Percentiles rank a stretch among this genome's conserved stretches.
Conservation (phyloP, 2,113 vertebrate species). For the Limnothrissa miodon region DNA sequence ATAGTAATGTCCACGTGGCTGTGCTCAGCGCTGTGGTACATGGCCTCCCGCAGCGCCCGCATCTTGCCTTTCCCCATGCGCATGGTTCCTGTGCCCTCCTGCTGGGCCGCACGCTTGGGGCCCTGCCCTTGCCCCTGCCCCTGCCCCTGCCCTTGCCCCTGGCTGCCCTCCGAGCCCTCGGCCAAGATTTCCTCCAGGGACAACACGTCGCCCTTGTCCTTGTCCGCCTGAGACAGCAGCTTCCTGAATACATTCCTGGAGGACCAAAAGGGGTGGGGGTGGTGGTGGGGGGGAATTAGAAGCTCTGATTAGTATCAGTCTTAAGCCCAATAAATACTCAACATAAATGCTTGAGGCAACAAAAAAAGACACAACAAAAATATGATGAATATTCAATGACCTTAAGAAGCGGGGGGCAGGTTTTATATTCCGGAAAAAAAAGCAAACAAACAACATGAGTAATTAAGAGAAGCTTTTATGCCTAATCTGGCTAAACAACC, state of each 20-base stretch:
- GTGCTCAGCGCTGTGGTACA: constrained; percentile 81
- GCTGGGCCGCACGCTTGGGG: constrained; percentile 50
- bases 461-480: background rate
- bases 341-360: background rate
- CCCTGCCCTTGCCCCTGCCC: background rate
- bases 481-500: background rate
- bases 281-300: background rate
- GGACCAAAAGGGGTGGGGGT: no score
- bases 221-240: constrained; percentile 74
- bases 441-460: background rate
- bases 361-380: background rate
- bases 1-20: constrained; percentile 82
- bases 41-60: constrained; percentile 78
- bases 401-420: background rate
- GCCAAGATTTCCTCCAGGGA: constrained; percentile 80
- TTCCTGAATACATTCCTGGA: constrained; percentile 76
- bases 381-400: background rate
- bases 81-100: constrained; percentile 56
- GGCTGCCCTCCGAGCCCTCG: constrained; percentile 64
- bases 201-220: constrained; percentile 73
- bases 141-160: constrained; percentile 36
- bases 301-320: background rate
- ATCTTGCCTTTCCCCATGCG: constrained; percentile 78
- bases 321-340: background rate
- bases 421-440: background rate